Evolutionary conservation across 2,888 invertebrate genomes (phyloP), one percentile per base, ranked within the genome.

Genomic region (Diplazon laetatorius): DNA sequence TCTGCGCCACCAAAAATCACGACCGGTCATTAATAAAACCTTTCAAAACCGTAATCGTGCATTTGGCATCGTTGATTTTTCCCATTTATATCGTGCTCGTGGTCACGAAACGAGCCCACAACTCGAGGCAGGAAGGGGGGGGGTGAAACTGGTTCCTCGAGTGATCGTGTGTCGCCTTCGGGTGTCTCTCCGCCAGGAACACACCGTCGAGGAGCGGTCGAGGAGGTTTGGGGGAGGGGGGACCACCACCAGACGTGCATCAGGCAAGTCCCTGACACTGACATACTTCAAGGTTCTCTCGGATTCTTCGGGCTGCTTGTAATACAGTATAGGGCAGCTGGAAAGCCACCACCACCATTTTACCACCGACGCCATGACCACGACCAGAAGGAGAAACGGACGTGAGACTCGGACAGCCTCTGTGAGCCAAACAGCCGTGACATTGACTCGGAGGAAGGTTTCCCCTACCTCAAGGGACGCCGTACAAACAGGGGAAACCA

Each of bases 281-380:
- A 88, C 87, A 89, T 86, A 85, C 85, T 84, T 85, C 88, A 88
- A 89, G 89, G 89, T 84, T 85, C 81, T 83, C 71, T 77, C 63
- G 76, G 76, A 14, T n/a, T 25, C 72, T 63, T 71, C 76, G 65
- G 76, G 85, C 50, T 42, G 10, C 16, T 39, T 57, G 44, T 65
- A 59, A 44, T 55, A 71, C 65, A 14, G 35, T 50, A 52, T 52
- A 52, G 52, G 52, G 48, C 48, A 48, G 9, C 18, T 8, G 46
- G 46, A 46, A 46, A 30, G 30, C 30, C 30, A 30, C 30, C 30
- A 59, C 37, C 60, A n/a, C 4, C 35, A 18, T 20, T 22, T 30
- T 50, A 52, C 50, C 42, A 25, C 52, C 46, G 52, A 65, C 44
- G 14, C 37, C 65, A 14, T 14, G 48, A 42, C 18, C 35, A 39